Evolutionary conservation across 2,797 vertebrate species (phyloP), one percentile per base, ranked within the genome.

Genomic region (Rhinella marina): DNA sequence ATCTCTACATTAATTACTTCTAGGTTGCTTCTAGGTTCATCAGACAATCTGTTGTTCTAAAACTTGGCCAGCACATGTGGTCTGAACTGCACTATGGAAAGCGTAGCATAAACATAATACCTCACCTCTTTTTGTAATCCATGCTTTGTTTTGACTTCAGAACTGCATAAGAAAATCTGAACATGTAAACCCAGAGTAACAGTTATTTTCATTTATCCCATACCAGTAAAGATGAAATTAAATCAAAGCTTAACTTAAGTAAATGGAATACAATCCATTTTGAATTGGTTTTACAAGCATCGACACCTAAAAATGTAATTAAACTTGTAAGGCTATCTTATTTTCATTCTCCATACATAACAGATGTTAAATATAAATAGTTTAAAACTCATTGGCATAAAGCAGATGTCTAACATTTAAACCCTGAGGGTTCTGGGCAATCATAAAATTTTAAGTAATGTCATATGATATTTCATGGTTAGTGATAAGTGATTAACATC

Each of bases 321-420:
- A 73, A 41, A 11, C 70, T 61, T 75, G 52, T 64, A 27, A 81
- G 52, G n/a, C 29, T 25, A 52, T 75, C 79, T 54, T n/a, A 87
- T 75, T 82, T 87, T 87, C 68, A 87, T 81, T 87, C 66, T 59
- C 79, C 57, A 82, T 82, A 82, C 79, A 82, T 59, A 75, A 87
- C 86, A 87, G 86, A 87, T 87, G 86, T 82, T 70, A 82, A 81
- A 82, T 82, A 87, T 87, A 72, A 87, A 87, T 87, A 87, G 79
- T 87, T 87, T 87, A 87, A 48, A 75, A 25, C 70, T 87, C 86
- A 87, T 87, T 87, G 86, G 86, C 86, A 82, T 70, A 81, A 82
- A 87, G 56, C 86, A 87, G 86, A 87, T 82, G 86, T 82, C 23
- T 82, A 87, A 87, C 86, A 87, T 82, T 75, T 82, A 87, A 82